Evolutionary conservation across 2,888 invertebrate genomes (phyloP).

Genomic region (Alsophila aescularia): DNA sequence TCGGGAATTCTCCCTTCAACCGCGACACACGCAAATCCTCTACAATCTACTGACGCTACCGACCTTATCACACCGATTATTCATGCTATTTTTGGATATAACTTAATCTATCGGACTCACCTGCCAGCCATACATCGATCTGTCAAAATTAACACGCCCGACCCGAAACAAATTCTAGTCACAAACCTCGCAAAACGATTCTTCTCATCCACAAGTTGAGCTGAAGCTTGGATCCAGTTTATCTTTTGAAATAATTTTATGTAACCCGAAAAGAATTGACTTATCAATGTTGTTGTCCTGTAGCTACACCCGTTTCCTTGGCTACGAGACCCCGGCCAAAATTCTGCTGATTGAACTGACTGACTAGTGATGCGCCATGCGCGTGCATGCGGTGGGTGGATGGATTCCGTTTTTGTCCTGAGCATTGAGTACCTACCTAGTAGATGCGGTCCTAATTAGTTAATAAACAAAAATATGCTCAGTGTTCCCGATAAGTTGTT

Average conservation of each 20-base stretch:
- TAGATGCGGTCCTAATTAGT: too few relatives aligned
- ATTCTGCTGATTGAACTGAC: slow-evolving; percentile 27
- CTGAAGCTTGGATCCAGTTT: slow-evolving; percentile 16
- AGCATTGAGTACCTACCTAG: not conserved
- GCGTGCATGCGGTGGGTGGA: slow-evolving; percentile 10
- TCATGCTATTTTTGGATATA: slow-evolving; percentile 39
- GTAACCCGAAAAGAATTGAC: slow-evolving; percentile 67
- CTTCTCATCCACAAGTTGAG: not conserved
- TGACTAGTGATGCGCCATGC: slow-evolving; percentile 40
- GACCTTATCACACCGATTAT: slow-evolving; percentile 30
- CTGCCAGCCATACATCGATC: slow-evolving; percentile 75
- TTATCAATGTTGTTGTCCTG: slow-evolving; percentile 79
- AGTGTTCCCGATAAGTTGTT: too few relatives aligned
- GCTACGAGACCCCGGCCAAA: slow-evolving; percentile 73
- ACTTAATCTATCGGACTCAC: slow-evolving; percentile 55
- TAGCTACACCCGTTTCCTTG: slow-evolving; percentile 83
- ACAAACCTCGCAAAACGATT: slow-evolving; percentile 26
- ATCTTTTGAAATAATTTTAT: slow-evolving; percentile 56
- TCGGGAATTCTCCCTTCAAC: slow-evolving; percentile 46
- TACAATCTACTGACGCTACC: slow-evolving; percentile 30
- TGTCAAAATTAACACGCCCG: slow-evolving; percentile 68
- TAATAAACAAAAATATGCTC: too few relatives aligned
- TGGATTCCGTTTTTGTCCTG: not conserved
- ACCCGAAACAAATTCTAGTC: slow-evolving; percentile 15
- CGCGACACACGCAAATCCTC: slow-evolving; percentile 40